Evolutionary conservation across 2,113 vertebrate species (phyloP).

Genomic region (Laticauda laticaudata): DNA sequence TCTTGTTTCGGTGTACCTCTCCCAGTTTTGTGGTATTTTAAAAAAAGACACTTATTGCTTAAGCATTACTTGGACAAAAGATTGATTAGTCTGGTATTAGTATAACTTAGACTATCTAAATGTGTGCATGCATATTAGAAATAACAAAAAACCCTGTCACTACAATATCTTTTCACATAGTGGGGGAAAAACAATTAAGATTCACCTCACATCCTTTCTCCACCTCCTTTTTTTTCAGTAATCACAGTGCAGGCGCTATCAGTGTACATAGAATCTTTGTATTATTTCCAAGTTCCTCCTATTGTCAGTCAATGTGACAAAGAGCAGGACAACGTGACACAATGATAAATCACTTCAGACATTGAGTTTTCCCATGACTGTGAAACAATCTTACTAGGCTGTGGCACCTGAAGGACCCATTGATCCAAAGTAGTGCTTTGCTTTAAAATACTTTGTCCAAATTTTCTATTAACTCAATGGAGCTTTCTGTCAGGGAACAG

Average conservation of each 20-base stretch:
- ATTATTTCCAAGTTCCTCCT: conserved; percentile 84
- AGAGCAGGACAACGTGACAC: conserved; percentile 90
- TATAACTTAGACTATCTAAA: background rate
- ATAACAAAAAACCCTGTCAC: conserved; percentile 44
- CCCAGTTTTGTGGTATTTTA: background rate
- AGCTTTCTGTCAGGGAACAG: conserved; percentile 30
- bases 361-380: conserved; percentile 85
- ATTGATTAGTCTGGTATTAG: background rate
- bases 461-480: conserved; percentile 55
- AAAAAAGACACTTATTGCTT: background rate
- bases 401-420: conserved; percentile 82
- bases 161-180: conserved; percentile 42
- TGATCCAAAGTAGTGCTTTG: conserved; percentile 48
- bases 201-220: conserved; percentile 60
- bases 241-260: conserved; percentile 83
- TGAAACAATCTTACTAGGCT: conserved; percentile 80
- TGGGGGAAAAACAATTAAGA: conserved; percentile 53
- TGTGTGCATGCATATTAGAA: conserved; percentile 1
- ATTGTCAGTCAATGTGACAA: conserved; percentile 88
- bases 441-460: conserved; percentile 49
- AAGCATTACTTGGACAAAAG: background rate
- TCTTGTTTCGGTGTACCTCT: background rate
- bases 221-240: conserved; percentile 64
- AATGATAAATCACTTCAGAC: conserved; percentile 96
- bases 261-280: conserved; percentile 78